phyloP scores from a whole-genome alignment of 2,113 vertebrate species.

The Oreochromis aureus region DNA sequence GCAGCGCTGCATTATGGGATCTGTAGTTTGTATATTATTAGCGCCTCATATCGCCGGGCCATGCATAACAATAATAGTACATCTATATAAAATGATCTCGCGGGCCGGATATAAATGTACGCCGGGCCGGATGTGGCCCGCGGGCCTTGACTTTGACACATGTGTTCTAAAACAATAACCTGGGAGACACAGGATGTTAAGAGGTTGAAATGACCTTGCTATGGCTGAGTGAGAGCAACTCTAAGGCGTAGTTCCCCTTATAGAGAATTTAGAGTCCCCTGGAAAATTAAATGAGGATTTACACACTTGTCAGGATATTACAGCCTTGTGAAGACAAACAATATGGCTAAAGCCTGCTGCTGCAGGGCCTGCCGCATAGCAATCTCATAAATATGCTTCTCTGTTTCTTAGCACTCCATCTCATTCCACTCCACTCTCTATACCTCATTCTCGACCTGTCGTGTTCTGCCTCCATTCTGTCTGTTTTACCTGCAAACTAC shows the following conservation, averaged over 20 bases:
- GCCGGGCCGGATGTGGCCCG: too few relatives aligned
- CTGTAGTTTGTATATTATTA: too few relatives aligned
- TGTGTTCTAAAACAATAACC: background rate
- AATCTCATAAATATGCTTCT: constrained; percentile 18
- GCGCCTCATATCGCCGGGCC: too few relatives aligned
- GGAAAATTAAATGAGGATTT: constrained; percentile 40
- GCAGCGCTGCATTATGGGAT: too few relatives aligned
- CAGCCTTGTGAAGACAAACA: background rate
- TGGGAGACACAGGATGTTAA: background rate
- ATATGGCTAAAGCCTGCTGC: background rate
- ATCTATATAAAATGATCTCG: too few relatives aligned
- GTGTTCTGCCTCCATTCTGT: background rate
- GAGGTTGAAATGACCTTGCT: background rate
- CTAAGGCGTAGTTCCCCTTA: background rate
- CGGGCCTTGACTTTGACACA: too few relatives aligned
- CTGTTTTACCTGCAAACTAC: background rate
- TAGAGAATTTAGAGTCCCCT: background rate
- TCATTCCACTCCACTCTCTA: background rate
- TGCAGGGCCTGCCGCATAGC: background rate
- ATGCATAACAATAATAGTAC: too few relatives aligned
- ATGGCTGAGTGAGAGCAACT: background rate
- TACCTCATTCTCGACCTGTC: background rate
- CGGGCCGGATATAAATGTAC: too few relatives aligned
- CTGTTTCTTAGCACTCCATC: background rate
- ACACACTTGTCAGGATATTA: constrained; percentile 17